Evolutionary conservation across 2,797 vertebrate genomes (phyloP).

Genomic region (Xiphorhynchus erythropygius): DNA sequence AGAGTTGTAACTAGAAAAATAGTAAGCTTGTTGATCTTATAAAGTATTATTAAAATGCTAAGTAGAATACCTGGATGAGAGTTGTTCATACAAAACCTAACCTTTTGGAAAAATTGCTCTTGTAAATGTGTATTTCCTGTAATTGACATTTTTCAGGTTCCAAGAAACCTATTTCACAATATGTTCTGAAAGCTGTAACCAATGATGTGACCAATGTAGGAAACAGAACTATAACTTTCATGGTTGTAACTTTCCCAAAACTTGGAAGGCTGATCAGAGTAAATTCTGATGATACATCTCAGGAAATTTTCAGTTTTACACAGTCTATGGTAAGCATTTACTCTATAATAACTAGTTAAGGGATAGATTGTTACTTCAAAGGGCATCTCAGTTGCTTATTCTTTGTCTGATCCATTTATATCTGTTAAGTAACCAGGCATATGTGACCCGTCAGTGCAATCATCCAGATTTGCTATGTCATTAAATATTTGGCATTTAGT

Average conservation of each 20-base stretch:
- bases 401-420: not conserved
- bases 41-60: not conserved
- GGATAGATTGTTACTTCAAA: not conserved
- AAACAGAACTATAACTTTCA: conserved; percentile 84
- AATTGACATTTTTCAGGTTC: conserved; percentile 76
- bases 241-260: conserved; percentile 78
- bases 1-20: not conserved
- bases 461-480: not conserved
- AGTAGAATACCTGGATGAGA: not conserved
- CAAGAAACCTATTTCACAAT: conserved; percentile 77
- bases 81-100: not conserved
- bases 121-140: conserved; percentile 3
- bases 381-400: not conserved
- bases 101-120: not conserved
- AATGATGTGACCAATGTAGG: conserved; percentile 79
- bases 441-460: not conserved
- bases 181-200: conserved; percentile 83
- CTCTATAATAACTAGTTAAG: not conserved
- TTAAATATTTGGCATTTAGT: conserved; percentile 21
- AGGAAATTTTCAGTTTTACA: conserved; percentile 84
- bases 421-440: not conserved
- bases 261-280: conserved; percentile 82
- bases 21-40: not conserved
- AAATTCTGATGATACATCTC: conserved; percentile 73
- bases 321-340: conserved; percentile 86